Conservation (phyloP, 2,113 vertebrate genomes). For the Cinclus mexicanus region DNA sequence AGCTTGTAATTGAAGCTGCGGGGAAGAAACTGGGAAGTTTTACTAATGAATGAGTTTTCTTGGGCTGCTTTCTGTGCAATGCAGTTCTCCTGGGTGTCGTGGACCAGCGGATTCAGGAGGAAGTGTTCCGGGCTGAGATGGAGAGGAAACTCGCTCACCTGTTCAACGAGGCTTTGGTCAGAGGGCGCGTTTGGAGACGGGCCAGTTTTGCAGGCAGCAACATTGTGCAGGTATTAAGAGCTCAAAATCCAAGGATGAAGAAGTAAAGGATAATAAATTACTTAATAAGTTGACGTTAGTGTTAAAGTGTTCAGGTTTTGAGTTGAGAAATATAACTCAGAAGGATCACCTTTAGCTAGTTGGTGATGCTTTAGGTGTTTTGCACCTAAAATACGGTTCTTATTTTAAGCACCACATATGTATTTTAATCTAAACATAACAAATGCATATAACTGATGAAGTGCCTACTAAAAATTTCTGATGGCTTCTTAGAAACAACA, state of each 20-base stretch:
- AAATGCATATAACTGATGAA: background rate
- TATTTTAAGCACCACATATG: background rate
- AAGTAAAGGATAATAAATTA: background rate
- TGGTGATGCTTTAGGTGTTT: background rate
- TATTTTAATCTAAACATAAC: background rate
- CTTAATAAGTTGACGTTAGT: background rate
- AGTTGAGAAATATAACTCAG: background rate
- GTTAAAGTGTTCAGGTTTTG: background rate
- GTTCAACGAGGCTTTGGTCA: constrained; percentile 82
- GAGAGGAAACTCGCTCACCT: constrained; percentile 90
- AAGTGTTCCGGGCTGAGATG: constrained; percentile 89
- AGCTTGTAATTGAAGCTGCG: background rate
- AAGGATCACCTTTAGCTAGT: background rate
- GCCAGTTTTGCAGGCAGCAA: constrained; percentile 86
- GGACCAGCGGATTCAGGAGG: constrained; percentile 83
- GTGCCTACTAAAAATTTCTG: background rate
- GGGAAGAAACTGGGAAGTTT: background rate
- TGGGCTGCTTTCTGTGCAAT: background rate
- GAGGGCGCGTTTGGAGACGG: constrained; percentile 82
- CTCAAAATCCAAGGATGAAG: background rate
- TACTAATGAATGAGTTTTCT: background rate
- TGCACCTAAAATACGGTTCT: background rate
- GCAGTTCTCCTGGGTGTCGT: constrained; percentile 86
- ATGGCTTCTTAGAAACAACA: background rate
- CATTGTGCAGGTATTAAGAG: constrained; percentile 85